Base-by-base conservation (phyloP, 2,888 invertebrate species). In the Epinotia brunnichana region DNA sequence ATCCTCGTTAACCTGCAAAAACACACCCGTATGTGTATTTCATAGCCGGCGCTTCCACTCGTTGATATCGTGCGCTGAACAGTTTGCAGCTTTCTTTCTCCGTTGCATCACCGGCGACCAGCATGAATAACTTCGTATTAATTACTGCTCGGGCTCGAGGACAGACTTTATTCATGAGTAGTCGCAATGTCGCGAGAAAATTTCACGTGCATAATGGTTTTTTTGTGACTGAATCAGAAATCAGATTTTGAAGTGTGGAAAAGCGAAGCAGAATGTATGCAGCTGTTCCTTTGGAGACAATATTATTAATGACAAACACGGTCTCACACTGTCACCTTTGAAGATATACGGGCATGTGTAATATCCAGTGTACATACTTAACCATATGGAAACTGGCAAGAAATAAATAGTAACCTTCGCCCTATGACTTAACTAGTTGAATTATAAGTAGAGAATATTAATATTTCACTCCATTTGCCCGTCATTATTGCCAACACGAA, bases 401-500 rank as follows among this genome's bases (percentile, higher is more conserved):
- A 67, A 67, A 74, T 74, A 64, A 66, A 74, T 71, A 66, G 69
- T 60, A 48, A 71, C 60, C 69, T 74, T 72, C 62, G 60, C 70
- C 69, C 71, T 51, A 63, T 68, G 69, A 54, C 53, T 68, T 70
- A 60, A 64, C 68, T 69, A 71, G 67, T 70, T 69, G 60, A 76
- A 74, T 70, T 69, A 62, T 74, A 62, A 59, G 67, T 74, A 69
- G 74, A 74, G 73, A 74, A 64, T 69, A 69, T 76, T 66, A 72
- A 69, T 70, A 82, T 87, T 90, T 90, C 86, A 89, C 85, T 87
- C 82, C 84, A 86, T 89, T 90, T 88, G 85, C 81, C 83, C 83
- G 83, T 80, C 84, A 90, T 92, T 89, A 91, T n/a, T 91, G 92
- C 91, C 90, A 90, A 92, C 92, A 92, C 80, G 87, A 87, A 89